Evolutionary conservation across 2,888 invertebrate genomes (phyloP), one percentile per base, ranked within the genome.

Genomic region (Plemyria rubiginata): DNA sequence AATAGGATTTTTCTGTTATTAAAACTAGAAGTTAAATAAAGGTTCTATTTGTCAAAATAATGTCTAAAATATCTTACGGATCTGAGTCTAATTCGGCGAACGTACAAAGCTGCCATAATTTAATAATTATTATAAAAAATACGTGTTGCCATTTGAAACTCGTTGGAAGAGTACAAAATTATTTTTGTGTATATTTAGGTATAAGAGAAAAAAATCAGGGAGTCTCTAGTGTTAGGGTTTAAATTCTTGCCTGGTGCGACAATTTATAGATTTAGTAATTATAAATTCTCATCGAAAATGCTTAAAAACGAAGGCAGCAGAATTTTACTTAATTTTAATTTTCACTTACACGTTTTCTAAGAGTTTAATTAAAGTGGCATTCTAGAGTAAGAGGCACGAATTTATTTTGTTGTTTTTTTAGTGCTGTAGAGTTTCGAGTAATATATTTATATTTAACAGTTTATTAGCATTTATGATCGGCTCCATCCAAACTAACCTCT

Each of bases 161-260:
- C 90, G 88, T 87, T 86, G 80, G 77, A 83, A 90, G 92, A 92
- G 92, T 92, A 92, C 92, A 92, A 92, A 91, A 92, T 90, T 92
- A 91, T 92, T 91, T 88, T 92, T 91, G 89, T 91, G 90, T 90
- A 92, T 90, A 92, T 82, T 87, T 89, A 81, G 88, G 79, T 80
- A 67, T 92, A 92, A 92, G 92, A 86, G 81, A 87, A 85, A 87
- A 88, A 90, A 92, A 92, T 92, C 92, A 92, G 92, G 92, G 91
- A 91, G 91, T 84, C 82, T 87, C 76, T 91, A 89, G 87, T 76
- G 73, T 85, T 87, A 90, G 88, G 77, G 84, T 84, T 81, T 81
- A 86, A 84, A 82, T 88, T 90, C 87, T 90, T 89, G 90, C 88
- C 90, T 86, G 87, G 88, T 87, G 87, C 86, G 87, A 78, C 78